Evolutionary conservation across 2,888 invertebrate genomes (phyloP), one percentile per base, ranked within the genome.

Genomic region (Dasypogon diadema): DNA sequence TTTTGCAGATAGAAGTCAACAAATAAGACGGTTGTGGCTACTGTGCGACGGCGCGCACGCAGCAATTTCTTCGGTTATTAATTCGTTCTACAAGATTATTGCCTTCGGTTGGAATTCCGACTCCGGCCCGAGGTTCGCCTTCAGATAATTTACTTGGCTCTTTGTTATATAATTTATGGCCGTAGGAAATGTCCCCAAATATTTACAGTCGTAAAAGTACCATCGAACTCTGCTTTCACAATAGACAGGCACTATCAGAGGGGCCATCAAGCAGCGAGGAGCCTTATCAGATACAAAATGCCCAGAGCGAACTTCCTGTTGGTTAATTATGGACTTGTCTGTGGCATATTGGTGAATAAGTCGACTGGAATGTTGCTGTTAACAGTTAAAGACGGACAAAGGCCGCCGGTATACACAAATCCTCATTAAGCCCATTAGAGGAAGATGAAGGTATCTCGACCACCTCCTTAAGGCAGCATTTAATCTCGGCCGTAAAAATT

Each of bases 51-150:
- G 18, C 12, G 14, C 51, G 51, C 18, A 51, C 42, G 42, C 46
- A 14, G 65, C 46, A 21, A 46, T 22, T 22, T 18, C 24, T 21
- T 24, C 2, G 16, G 46, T 65, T 65, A 65, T 65, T 65, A 65
- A 65, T 46, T 65, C 37, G 65, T 65, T 65, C 46, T 65, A 48
- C 65, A 65, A 65, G 48, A 65, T 65, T 65, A 46, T 65, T 26
- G 16, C 48, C 65, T 65, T 65, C 12, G n/a, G 22, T 16, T 14
- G 48, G 46, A 18, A 24, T 48, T 5, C 48, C 48, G 21, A 24
- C 18, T 24, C 14, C 8, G 14, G n/a, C n/a, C 2, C 10, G 24
- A 8, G 4, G 16, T 48, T 24, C 14, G 37, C 30, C 8, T 12
- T 30, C 60, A 10, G 60, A 8, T n/a, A 34, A 34, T 30, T 34